Evolutionary conservation across 2,113 vertebrate genomes (phyloP), one percentile per base, ranked within the genome.

Genomic region (Eulemur rufifrons): DNA sequence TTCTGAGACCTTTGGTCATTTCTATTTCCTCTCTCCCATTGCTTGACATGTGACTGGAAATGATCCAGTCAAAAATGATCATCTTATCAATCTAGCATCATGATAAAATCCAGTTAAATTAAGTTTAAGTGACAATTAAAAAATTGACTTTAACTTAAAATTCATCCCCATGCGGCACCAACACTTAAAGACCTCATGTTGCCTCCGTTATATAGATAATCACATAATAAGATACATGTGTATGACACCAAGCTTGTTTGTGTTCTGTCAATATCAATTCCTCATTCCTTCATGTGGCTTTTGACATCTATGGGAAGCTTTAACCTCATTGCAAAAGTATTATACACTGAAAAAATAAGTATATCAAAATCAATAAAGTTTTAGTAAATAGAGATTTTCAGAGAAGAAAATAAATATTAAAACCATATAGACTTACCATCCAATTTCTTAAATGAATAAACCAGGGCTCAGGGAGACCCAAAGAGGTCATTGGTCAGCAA

Each of bases 61-160:
- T n/a, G 32, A 91, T n/a, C 74, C 56, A 63, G 34, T 87, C 39
- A 66, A 93, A 81, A 77, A 34, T 34, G 54, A 76, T 12, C 88
- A 14, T 54, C 42, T 52, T 86, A 84, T 76, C 50, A n/a, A 34
- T 68, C 63, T 61, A 73, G 34, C 20, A 68, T 91, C 42, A 34
- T 88, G 23, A 78, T 78, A 39, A 64, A 84, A 71, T 50, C n/a
- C 73, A 42, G 15, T 66, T 78, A 93, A 93, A 23, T 34, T 39
- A 5, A 88, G 78, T 64, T 52, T 87, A 42, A 59, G 11, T n/a
- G 87, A 84, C 32, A 59, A 93, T 56, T 74, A 32, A 82, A 78
- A 91, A 82, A 91, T 77, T 50, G 95, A 86, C 18, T 47, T 92
- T 47, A 77, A 96, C n/a, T 78, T 83, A 87, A 84, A 91, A 34